Evolutionary conservation across 2,797 vertebrate species (phyloP), one percentile per base, ranked within the genome.

Genomic region (Eptatretus atami): DNA sequence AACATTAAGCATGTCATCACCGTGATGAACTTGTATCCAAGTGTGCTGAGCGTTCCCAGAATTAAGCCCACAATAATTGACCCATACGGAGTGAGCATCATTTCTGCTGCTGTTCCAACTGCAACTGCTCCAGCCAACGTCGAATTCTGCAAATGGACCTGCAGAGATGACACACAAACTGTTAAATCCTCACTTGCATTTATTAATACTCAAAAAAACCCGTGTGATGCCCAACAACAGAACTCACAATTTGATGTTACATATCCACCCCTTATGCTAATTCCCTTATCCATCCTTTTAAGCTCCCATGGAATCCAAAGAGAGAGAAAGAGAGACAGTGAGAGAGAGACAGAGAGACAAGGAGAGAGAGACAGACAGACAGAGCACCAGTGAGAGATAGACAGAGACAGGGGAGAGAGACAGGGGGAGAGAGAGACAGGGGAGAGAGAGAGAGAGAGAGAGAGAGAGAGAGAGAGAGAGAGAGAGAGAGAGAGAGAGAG

Each of bases 81-180:
- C 54, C 90, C 90, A 0, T 76, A 79, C 0, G 86, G 82, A 0
- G 84, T 86, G 68, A 84, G 70, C 80, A 86, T 80, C 90, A 95
- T 94, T 69, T 96, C 86, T 2, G 78, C 82, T 0, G 86, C 76
- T 1, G 84, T 95, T 19, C 86, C 90, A 53, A 79, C 80, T 3
- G 83, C 70, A 0, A 88, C 86, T 0, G 74, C 75, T 0, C 81
- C 79, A 0, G 88, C 85, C 74, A 94, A 68, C 0, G 81, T 77
- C 1, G 88, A 83, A 1, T 94, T 90, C 69, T 94, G 90, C 68
- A 94, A 73, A 72, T 86, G 90, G 15, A 84, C 83, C 87, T 94
- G 65, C 65, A 44, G 31, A 44, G 31, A 8, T 8, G 6, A 44
- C 31, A 44, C 31, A 44, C 2, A 44, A 44, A 44, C 31, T 44